phyloP scores from a whole-genome alignment of 2,888 invertebrate genomes.

The Pycnomerus fuliginosus region DNA sequence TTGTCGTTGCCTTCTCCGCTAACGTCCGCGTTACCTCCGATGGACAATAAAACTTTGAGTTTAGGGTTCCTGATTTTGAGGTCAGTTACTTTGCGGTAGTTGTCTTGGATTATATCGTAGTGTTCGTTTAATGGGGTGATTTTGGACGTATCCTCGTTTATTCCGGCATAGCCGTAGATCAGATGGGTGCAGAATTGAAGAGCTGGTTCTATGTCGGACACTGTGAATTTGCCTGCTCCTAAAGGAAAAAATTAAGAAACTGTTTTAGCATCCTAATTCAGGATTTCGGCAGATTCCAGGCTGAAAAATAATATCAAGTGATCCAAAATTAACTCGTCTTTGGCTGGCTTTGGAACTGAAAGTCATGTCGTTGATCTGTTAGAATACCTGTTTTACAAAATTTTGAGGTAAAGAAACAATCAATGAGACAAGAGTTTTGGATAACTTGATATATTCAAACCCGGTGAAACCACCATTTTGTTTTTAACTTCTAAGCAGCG shows the following conservation, averaged over 20 bases:
- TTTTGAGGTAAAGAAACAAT: too few relatives aligned
- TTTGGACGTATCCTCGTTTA: conserved; percentile 71
- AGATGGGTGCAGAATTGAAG: conserved; percentile 78
- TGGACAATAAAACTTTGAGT: conserved; percentile 70
- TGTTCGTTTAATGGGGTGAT: conserved; percentile 70
- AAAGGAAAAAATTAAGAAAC: conserved; percentile 51
- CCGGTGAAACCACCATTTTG: too few relatives aligned
- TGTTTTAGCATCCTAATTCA: too few relatives aligned
- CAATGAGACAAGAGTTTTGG: too few relatives aligned
- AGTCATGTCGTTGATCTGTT: too few relatives aligned
- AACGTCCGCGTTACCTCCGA: conserved; percentile 74
- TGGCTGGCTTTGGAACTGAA: too few relatives aligned
- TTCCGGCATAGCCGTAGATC: conserved; percentile 77
- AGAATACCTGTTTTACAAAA: too few relatives aligned
- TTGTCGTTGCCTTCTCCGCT: conserved; percentile 55
- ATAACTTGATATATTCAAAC: too few relatives aligned
- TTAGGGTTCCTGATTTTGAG: conserved; percentile 69
- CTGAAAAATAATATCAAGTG: too few relatives aligned
- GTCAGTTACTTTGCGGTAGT: conserved; percentile 70
- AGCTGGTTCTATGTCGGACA: conserved; percentile 70
- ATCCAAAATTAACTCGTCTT: too few relatives aligned
- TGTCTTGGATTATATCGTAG: conserved; percentile 72
- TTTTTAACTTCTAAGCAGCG: too few relatives aligned
- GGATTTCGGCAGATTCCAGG: too few relatives aligned
- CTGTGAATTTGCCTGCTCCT: conserved; percentile 77